These are phyloP conservation scores for Bothrops jararaca DNA, from an alignment of 2,113 vertebrate species.

Conservation along the genomic window DNA sequence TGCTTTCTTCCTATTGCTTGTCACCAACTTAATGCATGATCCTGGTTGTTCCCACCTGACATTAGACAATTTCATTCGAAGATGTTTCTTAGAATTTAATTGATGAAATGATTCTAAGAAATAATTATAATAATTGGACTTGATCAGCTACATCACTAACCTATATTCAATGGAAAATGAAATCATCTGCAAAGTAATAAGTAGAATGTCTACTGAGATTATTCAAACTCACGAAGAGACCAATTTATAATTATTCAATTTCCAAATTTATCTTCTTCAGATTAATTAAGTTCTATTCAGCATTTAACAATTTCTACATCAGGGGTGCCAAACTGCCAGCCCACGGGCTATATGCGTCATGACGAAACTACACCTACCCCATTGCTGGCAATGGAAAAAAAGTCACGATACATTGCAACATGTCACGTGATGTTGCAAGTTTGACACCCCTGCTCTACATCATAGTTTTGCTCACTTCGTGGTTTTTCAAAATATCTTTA, in stretches of 20 bases:
- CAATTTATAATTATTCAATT: not conserved
- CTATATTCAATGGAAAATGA: not conserved
- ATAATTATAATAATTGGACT: not conserved
- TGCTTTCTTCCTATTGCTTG: no score
- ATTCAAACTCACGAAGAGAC: not conserved
- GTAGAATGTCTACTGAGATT: not conserved
- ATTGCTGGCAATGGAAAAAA: no score
- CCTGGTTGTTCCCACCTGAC: not conserved
- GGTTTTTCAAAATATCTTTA: not conserved
- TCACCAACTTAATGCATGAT: not conserved
- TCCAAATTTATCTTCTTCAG: not conserved
- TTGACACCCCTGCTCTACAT: no score
- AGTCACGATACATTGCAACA: no score
- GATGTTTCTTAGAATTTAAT: not conserved
- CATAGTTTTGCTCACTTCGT: not conserved
- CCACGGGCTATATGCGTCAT: no score
- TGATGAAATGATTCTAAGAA: not conserved
- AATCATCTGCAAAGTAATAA: not conserved
- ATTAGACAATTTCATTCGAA: not conserved
- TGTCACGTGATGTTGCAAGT: no score
- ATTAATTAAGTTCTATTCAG: not conserved
- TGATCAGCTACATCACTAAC: not conserved
- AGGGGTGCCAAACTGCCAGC: no score
- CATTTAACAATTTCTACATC: not conserved
- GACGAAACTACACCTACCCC: no score